These are phyloP conservation scores for Gonatopus flavifemur DNA, from an alignment of 1,140 invertebrate species.

Conservation along the genomic window DNA sequence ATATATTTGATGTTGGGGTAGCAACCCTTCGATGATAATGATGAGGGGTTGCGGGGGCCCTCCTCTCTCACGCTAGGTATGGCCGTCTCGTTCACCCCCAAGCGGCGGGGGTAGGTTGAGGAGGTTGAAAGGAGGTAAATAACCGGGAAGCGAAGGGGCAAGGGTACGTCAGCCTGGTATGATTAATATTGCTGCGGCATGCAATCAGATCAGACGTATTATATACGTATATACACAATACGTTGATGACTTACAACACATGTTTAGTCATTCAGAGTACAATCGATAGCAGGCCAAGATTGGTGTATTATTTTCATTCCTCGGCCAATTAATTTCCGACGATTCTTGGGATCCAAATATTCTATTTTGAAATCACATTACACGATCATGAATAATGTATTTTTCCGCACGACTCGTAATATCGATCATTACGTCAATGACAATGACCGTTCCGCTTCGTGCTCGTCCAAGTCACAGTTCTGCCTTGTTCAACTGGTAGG, in stretches of 20 bases:
- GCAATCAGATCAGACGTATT: conserved; percentile 51
- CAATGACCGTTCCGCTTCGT: conserved; percentile 22
- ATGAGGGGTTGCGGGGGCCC: conserved; percentile 16
- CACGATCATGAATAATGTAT: conserved; percentile 10
- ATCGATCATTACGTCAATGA: conserved; percentile 11
- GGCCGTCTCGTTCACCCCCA: conserved; percentile 22
- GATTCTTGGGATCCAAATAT: neutral
- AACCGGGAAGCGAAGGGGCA: conserved; percentile 44
- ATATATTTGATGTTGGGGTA: neutral
- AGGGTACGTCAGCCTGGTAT: conserved; percentile 49
- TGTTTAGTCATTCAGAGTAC: neutral
- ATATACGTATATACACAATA: conserved; percentile 16
- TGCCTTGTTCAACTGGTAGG: too few relatives aligned
- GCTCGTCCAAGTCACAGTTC: too few relatives aligned
- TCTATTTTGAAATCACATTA: neutral
- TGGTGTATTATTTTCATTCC: neutral
- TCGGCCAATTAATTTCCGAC: neutral
- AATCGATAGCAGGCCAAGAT: neutral
- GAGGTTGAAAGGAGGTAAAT: conserved; percentile 43
- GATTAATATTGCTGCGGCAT: conserved; percentile 55
- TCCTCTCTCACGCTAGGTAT: conserved; percentile 20
- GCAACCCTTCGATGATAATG: conserved; percentile 7
- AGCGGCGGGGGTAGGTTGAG: conserved; percentile 29
- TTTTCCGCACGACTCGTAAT: conserved; percentile 5
- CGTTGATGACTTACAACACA: neutral